Evolutionary conservation across 2,797 vertebrate genomes (phyloP), one percentile per base, ranked within the genome.

Genomic region (Urophycis tenuis): DNA sequence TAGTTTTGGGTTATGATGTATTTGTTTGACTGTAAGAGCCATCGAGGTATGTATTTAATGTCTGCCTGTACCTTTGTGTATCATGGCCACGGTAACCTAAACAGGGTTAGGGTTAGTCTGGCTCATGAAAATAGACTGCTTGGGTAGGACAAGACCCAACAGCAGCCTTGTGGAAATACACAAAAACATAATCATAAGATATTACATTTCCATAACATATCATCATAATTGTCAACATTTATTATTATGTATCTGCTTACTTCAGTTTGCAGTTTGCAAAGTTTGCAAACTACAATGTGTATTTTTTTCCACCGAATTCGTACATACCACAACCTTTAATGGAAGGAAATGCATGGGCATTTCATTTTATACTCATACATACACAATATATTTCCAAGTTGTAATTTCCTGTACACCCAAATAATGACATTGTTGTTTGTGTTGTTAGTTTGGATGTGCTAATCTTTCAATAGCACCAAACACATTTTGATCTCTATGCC

Each of bases 401-500:
- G 84, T 87, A 79, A 89, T 86, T 84, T 87, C 84, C 79, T 79
- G 72, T 87, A 75, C 83, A 81, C 82, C 81, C 32, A 87, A 86
- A 87, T 78, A 80, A 86, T 85, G 82, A 41, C 32, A 34, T 32
- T n/a, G 45, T 36, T 75, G 74, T 87, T 85, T 88, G 53, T 25
- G 7, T 80, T 79, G 80, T 84, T 84, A 88, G 64, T 82, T 88
- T 80, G 89, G 87, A 85, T 29, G 39, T 77, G 78, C 85, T 88
- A 87, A 90, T 91, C 86, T 87, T 78, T 77, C 78, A 87, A 81
- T 80, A 87, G 86, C 88, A 90, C 83, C 85, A 85, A 85, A 91
- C 86, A 85, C 77, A 84, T 88, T 83, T 85, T 82, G 84, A 85
- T 87, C 81, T 90, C 85, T 87, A 83, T 82, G 88, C 87, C 84